These are phyloP conservation scores for Nemopilema nomurai DNA, from an alignment of 30 jellyfish, hydroid and myxozoan species.

Conservation along the genomic window DNA sequence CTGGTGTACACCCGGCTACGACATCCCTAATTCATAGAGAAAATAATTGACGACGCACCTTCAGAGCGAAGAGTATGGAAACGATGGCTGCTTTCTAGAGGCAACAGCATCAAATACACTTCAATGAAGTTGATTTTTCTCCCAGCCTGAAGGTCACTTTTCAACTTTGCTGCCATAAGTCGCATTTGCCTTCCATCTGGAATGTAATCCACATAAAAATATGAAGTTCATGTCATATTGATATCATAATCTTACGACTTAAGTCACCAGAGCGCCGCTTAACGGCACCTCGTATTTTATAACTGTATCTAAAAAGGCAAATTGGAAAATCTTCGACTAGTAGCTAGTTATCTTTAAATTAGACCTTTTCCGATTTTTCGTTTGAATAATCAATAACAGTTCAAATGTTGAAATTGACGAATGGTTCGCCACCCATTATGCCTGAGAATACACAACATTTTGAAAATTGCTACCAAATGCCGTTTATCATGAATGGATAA, in stretches of 20 bases:
- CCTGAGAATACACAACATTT: not conserved
- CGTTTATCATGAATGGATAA: not conserved
- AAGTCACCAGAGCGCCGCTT: not conserved
- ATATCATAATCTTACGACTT: not conserved
- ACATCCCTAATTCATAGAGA: not conserved
- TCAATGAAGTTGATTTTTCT: conserved; percentile 6
- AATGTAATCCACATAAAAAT: not conserved
- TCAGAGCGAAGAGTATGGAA: conserved; percentile 7
- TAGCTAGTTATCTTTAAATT: not conserved
- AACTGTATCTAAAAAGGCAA: not conserved
- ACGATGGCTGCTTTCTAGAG: conserved; percentile 26
- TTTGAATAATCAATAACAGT: not conserved
- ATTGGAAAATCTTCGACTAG: not conserved
- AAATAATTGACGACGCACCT: conserved; percentile 26
- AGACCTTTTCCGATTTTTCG: not conserved
- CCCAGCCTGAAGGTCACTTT: conserved; percentile 10
- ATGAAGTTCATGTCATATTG: not conserved
- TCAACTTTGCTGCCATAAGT: not conserved
- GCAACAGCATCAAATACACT: conserved; percentile 13
- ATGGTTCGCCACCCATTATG: too few relatives aligned
- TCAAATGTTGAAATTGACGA: too few relatives aligned
- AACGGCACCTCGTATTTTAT: not conserved
- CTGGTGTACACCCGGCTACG: not conserved
- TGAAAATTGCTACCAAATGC: not conserved
- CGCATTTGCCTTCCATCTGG: not conserved